Percentiles rank a stretch among this genome's conserved stretches.
phyloP scores from a whole-genome alignment of 1,140 invertebrate species.

The Heliconius hermathena region DNA sequence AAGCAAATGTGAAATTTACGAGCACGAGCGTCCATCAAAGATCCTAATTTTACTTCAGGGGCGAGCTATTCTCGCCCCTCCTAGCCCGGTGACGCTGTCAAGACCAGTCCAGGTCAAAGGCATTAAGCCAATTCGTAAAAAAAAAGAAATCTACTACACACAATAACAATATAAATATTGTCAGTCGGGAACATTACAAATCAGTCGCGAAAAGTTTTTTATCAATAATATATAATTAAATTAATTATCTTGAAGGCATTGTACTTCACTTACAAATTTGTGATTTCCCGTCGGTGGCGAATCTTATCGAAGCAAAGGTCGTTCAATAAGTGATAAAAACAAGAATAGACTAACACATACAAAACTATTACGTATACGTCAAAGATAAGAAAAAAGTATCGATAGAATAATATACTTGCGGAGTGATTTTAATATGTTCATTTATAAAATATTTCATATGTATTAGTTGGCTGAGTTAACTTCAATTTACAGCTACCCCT shows the following conservation, averaged over 20 bases:
- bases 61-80: too few species aligned
- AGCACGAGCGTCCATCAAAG: too few species aligned
- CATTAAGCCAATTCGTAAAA: too few species aligned
- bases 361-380: slow-evolving; percentile 17
- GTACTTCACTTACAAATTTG: background rate
- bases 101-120: too few species aligned
- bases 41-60: too few species aligned
- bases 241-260: slow-evolving; percentile 3
- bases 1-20: background rate
- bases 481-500: too few species aligned
- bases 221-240: background rate
- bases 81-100: too few species aligned
- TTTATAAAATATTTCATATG: background rate
- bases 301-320: slow-evolving; percentile 35
- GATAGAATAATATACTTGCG: background rate
- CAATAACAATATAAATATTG: background rate
- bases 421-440: background rate
- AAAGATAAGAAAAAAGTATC: background rate
- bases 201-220: background rate
- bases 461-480: too few species aligned
- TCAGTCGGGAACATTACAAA: background rate
- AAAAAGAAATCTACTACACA: too few species aligned
- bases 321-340: slow-evolving; percentile 25
- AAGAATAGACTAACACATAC: slow-evolving; percentile 21
- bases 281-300: background rate